A percentile compares a stretch with the other conserved stretches of the same genome.
Evolutionary conservation across 2,113 vertebrate genomes (phyloP).

Genomic region (Vimba vimba): DNA sequence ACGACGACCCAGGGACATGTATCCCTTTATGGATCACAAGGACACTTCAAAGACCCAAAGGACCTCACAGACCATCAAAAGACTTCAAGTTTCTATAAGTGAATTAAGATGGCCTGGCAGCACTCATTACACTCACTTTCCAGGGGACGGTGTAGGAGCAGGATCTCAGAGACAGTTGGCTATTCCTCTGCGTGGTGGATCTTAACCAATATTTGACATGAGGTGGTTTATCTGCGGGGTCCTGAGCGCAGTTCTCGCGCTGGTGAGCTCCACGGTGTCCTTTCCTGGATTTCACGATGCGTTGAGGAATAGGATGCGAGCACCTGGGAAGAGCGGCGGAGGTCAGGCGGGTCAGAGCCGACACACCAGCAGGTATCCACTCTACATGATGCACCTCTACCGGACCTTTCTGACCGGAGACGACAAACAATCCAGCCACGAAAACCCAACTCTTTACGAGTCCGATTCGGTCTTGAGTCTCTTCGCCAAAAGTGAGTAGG

Average conservation of each 20-base stretch:
- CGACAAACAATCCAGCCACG: conserved; percentile 47
- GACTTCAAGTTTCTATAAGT: conserved; percentile 56
- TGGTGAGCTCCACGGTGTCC: not conserved
- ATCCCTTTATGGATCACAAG: conserved; percentile 67
- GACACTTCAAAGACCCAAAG: conserved; percentile 59
- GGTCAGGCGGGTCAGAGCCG: conserved; percentile 37
- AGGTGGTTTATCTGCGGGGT: conserved; percentile 50
- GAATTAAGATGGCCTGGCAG: conserved; percentile 4
- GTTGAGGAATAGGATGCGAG: conserved; percentile 39
- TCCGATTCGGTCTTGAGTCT: conserved; percentile 82
- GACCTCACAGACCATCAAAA: conserved; percentile 68
- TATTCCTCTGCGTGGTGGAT: not conserved
- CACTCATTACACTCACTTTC: conserved; percentile 55
- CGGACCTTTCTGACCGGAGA: conserved; percentile 70
- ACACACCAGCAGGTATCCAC: conserved; percentile 63
- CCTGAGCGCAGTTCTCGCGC: conserved; percentile 57
- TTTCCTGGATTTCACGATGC: conserved; percentile 38
- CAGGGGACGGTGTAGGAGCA: conserved; percentile 30
- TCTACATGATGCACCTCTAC: conserved; percentile 87
- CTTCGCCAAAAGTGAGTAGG: conserved; percentile 79
- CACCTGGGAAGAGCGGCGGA: not conserved
- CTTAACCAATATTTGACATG: conserved; percentile 52
- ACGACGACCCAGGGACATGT: conserved; percentile 55
- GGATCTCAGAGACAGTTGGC: not conserved
- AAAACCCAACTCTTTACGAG: conserved; percentile 69